Evolutionary conservation across 1,140 invertebrate species (phyloP), one percentile per base, ranked within the genome.

Genomic region (Trichonephila inaurata): DNA sequence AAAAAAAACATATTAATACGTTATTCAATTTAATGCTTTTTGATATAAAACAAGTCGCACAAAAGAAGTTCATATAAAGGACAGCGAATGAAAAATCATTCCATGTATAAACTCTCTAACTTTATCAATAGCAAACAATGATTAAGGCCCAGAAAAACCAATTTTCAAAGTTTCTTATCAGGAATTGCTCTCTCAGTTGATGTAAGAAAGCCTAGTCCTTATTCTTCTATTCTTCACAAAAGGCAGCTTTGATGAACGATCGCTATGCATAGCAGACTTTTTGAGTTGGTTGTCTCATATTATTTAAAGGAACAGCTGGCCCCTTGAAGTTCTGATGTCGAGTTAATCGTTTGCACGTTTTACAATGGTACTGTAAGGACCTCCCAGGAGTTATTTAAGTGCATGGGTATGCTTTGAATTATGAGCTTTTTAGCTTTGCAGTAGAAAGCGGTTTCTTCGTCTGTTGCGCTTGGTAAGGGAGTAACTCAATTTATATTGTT

Each of bases 301-400:
- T 77, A 77, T 77, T n/a, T 33, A 77, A 33, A 28, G 66, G 19
- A 51, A 60, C 82, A 60, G 82, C 82, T 58, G 82, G 44, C 51
- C 58, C 82, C 82, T 60, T 51, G 51, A 28, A 83, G 44, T 58
- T 60, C 44, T 19, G 51, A 60, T 83, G 44, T 51, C 44, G 51
- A n/a, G 44, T 4, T 83, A 83, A 83, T 83, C 82, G 44, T 58
- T 83, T 83, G 44, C 82, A 83, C 82, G 51, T 83, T 83, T 83
- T n/a, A 60, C 21, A 33, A 77, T 24, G 51, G 82, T 6, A 44
- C 44, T 44, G 7, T n/a, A 44, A 24, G 44, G 28, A 83, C 82
- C 21, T 44, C 28, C 19, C 7, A 21, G n/a, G 44, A 40, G 24
- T 83, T 83, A 83, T 60, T 83, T 83, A 58, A 83, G 40, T n/a